These are phyloP conservation scores for Drosophila incognita DNA, from an alignment of 2,888 invertebrate species.

Conservation along the genomic window DNA sequence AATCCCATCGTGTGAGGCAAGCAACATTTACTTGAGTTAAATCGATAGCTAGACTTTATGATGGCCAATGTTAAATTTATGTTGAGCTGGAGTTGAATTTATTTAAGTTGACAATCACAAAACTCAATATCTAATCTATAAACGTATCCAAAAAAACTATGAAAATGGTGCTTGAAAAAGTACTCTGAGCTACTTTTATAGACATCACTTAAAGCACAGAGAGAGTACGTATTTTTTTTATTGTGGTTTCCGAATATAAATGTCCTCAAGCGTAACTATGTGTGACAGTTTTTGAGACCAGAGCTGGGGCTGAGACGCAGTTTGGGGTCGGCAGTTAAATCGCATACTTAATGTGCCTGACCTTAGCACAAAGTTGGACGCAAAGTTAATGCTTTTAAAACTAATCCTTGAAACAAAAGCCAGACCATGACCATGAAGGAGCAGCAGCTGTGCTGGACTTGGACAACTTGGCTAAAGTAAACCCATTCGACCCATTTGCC, in stretches of 20 bases:
- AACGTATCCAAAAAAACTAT: not conserved
- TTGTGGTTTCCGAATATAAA: slow-evolving; percentile 3
- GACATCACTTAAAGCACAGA: not conserved
- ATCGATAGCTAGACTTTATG: not conserved
- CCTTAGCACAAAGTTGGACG: slow-evolving; percentile 43
- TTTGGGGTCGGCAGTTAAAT: slow-evolving; percentile 26
- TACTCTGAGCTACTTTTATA: not conserved
- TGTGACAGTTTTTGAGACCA: slow-evolving; percentile 23
- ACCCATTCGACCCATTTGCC: slow-evolving; percentile 1
- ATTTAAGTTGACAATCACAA: not conserved
- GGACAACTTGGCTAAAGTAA: slow-evolving; percentile 21
- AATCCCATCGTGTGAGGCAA: slow-evolving; percentile 25
- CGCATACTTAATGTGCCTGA: slow-evolving; percentile 49
- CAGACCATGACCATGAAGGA: slow-evolving; percentile 45
- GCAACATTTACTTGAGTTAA: slow-evolving; percentile 22
- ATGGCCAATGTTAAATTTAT: not conserved
- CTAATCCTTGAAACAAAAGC: slow-evolving; percentile 54
- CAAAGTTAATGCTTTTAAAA: slow-evolving; percentile 58
- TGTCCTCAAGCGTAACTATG: slow-evolving; percentile 31
- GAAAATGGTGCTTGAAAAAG: not conserved
- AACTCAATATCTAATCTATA: not conserved
- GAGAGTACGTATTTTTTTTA: not conserved
- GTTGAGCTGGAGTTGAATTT: not conserved
- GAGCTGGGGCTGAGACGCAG: not conserved
- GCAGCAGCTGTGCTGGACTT: slow-evolving; percentile 25